Evolutionary conservation across 2,797 vertebrate genomes (phyloP), one percentile per base, ranked within the genome.

Genomic region (Lepidocolaptes lacrymiger): DNA sequence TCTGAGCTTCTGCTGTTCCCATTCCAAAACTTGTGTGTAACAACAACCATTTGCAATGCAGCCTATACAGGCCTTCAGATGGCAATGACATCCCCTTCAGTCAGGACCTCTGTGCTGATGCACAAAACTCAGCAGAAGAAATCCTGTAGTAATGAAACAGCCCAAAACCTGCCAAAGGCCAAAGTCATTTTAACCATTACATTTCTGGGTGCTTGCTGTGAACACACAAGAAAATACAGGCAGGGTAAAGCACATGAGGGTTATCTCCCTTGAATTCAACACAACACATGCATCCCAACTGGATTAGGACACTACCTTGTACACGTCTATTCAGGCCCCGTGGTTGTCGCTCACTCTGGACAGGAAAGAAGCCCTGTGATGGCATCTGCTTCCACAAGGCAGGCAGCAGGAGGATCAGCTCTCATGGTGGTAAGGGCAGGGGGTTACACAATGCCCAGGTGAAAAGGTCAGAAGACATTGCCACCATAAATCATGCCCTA

Each of bases 41-140:
- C 34, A 77, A 63, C 8, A 48, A 63, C 26, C 2, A 2, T 14
- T 44, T 3, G 11, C 32, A 74, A 27, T 24, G 39, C 14, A 66
- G 36, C 18, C 55, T 54, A 48, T 6, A 26, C 23, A 66, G 13
- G 34, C 43, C 58, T 54, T 81, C 5, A 4, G 64, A 72, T 19
- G 11, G 68, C 89, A 85, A 59, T 1, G 64, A 59, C 36, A 79
- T 56, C 68, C 26, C 68, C 30, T 82, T 58, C 84, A 75, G 56
- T 54, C 37, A 58, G 69, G 37, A 77, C 72, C 68, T 83, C 34
- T 46, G 34, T 26, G 59, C 54, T 59, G 83, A 77, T 14, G 12
- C 55, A 85, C 61, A 78, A 77, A 91, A 80, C 49, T 44, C 39
- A 80, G 44, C 63, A 77, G 48, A 89, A 62, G 34, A 88, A 95